Percentiles rank a stretch among this genome's conserved stretches.
These are phyloP conservation scores for Aurelia sp. DNA, from an alignment of 30 jellyfish, hydroid and myxozoan genomes.

Conservation along the genomic window DNA sequence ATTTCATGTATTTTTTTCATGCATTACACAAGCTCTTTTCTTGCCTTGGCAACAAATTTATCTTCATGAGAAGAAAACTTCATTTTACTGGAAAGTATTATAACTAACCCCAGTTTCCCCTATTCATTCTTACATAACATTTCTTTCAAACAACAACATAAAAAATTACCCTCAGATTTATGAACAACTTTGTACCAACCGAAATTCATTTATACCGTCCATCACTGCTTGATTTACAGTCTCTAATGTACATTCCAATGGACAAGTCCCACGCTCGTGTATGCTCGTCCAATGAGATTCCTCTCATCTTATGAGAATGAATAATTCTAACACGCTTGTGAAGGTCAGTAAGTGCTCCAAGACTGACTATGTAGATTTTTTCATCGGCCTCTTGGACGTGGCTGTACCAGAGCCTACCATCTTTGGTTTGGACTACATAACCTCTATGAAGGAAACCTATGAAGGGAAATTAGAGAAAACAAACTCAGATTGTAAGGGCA, in stretches of 20 bases:
- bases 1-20: no score
- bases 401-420: constrained; percentile 57
- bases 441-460: constrained; percentile 51
- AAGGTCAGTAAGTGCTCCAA: constrained; percentile 9
- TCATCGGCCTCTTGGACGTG: constrained; percentile 34
- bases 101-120: no score
- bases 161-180: no score
- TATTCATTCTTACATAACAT: no score
- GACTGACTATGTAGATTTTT: constrained; percentile 13
- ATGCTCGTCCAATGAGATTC: constrained; percentile 25
- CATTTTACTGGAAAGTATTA: no score
- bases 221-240: neutral
- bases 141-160: no score
- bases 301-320: constrained; percentile 18
- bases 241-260: constrained; percentile 25
- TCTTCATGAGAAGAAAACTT: no score
- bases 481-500: no score
- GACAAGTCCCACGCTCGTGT: constrained; percentile 36
- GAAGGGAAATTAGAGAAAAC: neutral
- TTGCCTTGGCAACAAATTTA: no score
- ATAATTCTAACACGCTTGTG: constrained; percentile 7
- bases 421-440: constrained; percentile 26
- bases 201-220: no score
- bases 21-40: no score
- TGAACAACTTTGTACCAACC: no score